Evolutionary conservation across 1,140 invertebrate genomes (phyloP), one percentile per base, ranked within the genome.

Genomic region (Chironomus tepperi): DNA sequence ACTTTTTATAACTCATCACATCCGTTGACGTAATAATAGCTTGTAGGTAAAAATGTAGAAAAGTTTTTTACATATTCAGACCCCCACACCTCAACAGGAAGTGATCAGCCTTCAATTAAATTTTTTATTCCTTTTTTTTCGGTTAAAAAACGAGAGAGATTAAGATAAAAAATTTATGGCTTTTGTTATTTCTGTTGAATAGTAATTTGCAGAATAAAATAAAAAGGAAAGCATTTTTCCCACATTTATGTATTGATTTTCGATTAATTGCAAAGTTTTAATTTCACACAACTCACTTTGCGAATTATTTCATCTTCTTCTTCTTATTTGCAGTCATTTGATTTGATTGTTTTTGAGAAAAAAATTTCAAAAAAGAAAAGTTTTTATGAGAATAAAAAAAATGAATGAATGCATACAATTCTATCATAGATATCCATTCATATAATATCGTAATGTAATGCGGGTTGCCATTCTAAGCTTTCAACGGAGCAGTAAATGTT

Each of bases 101-200:
- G 47, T 57, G 12, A 57, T 57, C 47, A 57, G n/a, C 47, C 47
- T 57, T 57, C 47, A 57, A 57, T 57, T n/a, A 57, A 34, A 34
- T 34, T 57, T 57, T 57, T 15, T 57, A n/a, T 57, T 57, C 47
- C n/a, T n/a, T n/a, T n/a, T 57, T 57, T 57, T 57, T 15, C 9
- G 3, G 47, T n/a, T n/a, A 57, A 57, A 57, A 15, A 57, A 15
- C 5, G 47, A 57, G 47, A n/a, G n/a, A 15, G 12, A 12, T 57
- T 57, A n/a, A 57, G 47, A 57, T 57, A 57, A 57, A 57, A 57
- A 57, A 57, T 57, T 57, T 57, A 57, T 57, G 12, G 47, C 47
- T 57, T 57, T 57, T 57, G 47, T 57, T 57, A 57, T 57, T 57
- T 57, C 47, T n/a, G 47, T 57, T 57, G 47, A 57, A 57, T 57